Base-by-base conservation (phyloP, 2,888 invertebrate genomes). In the Apotomis turbidana region DNA sequence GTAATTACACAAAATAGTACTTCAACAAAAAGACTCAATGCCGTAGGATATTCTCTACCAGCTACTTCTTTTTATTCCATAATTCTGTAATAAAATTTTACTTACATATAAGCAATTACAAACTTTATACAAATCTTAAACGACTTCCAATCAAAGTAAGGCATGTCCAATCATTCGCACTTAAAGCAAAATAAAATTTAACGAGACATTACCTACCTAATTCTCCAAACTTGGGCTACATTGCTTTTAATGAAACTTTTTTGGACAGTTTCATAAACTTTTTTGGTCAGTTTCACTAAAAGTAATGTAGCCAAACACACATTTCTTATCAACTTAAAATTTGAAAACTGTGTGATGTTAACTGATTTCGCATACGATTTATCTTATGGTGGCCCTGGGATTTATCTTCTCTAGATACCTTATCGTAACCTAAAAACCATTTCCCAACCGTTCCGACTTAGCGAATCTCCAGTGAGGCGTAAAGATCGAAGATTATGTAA, bases 401-500 rank as follows among this genome's bases (percentile, higher is more conserved):
- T 62, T 72, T 68, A 72, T 68, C 68, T 60, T 9, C 46, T 63
- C 72, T 54, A 63, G 68, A 68, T 72, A 72, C 13, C 68, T 68
- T 72, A 72, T 72, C 72, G 58, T 13, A 68, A 51, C 38, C 57
- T 36, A 71, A 70, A 68, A 73, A 12, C 5, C 15, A 44, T 44
- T 3, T 15, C 55, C 51, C 38, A 64, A 58, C 55, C 67, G 55
- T 71, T 64, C 61, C 67, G 61, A 66, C 60, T 71, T 69, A 76
- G 67, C 70, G 57, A 79, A 79, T 83, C 80, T 76, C 81, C 83
- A 86, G 78, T 82, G 86, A 83, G 81, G 89, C 88, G 88, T 86
- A 87, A 89, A 85, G 83, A 88, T 87, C 81, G 80, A 80, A 82
- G 84, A 86, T 86, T 86, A 86, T 85, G 85, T 85, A 86, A 88